Percentiles rank a stretch among this genome's conserved stretches.
Evolutionary conservation across 2,797 vertebrate genomes (phyloP).

Genomic region (Mergus octosetaceus): DNA sequence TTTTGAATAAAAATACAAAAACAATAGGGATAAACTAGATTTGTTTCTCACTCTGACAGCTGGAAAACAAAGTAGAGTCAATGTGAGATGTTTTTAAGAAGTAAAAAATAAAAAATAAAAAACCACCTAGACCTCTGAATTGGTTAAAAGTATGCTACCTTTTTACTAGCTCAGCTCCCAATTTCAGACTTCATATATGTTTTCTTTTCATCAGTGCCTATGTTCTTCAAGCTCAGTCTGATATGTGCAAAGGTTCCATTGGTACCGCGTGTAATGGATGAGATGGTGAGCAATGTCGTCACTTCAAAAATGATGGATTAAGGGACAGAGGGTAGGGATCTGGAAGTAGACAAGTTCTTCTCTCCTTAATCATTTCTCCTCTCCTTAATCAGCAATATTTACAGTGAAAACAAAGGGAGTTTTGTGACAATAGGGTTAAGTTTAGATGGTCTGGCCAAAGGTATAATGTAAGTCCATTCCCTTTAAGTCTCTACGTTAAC

Average conservation of each 20-base stretch:
- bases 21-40: constrained; percentile 30
- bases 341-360: background rate
- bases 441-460: background rate
- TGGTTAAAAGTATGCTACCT: background rate
- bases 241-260: constrained; percentile 36
- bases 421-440: background rate
- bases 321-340: background rate
- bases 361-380: constrained; percentile 12
- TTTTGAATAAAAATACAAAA: constrained; percentile 61
- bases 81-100: background rate
- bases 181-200: constrained; percentile 27
- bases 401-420: background rate
- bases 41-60: constrained; percentile 63
- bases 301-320: constrained; percentile 49
- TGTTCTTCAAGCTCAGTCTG: constrained; percentile 40
- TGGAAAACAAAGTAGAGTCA: constrained; percentile 31
- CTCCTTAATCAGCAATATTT: constrained; percentile 8
- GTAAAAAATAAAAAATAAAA: constrained; percentile 46
- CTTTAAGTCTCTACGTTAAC: background rate
- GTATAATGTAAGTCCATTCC: background rate
- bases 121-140: background rate
- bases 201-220: constrained; percentile 42
- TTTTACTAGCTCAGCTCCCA: constrained; percentile 24
- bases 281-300: background rate
- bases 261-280: constrained; percentile 33